Conservation (phyloP, 2,888 invertebrate genomes). For the Drosophila hamatofila region DNA sequence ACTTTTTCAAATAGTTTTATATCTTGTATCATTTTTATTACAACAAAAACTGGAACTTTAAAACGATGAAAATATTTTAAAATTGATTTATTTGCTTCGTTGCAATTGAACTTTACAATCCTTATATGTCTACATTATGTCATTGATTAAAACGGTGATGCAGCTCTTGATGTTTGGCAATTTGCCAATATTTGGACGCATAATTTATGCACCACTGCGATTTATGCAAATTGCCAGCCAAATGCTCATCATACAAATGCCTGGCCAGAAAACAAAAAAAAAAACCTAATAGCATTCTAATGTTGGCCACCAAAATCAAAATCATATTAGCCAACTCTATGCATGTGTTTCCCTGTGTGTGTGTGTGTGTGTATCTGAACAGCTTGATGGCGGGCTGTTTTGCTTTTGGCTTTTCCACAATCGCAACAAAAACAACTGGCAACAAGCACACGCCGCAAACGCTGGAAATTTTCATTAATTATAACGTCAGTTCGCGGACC, state of each 20-base stretch:
- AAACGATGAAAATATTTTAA: background rate
- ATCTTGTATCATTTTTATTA: too few relatives aligned
- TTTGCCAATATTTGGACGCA: slow-evolving; percentile 59
- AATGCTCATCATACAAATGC: slow-evolving; percentile 45
- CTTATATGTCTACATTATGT: slow-evolving; percentile 17
- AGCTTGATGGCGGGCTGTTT: slow-evolving; percentile 39
- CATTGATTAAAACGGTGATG: slow-evolving; percentile 49
- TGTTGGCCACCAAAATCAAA: slow-evolving; percentile 76
- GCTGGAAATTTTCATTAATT: slow-evolving; percentile 77
- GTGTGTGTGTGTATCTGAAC: background rate
- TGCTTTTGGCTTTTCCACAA: slow-evolving; percentile 56
- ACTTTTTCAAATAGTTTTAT: too few relatives aligned
- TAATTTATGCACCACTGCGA: slow-evolving; percentile 62
- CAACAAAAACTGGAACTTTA: background rate
- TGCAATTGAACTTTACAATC: background rate
- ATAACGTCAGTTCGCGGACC: slow-evolving; percentile 67
- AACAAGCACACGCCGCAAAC: slow-evolving; percentile 36
- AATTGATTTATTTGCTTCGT: background rate
- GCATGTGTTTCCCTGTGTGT: slow-evolving; percentile 8
- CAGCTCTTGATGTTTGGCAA: slow-evolving; percentile 52
- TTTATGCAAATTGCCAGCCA: slow-evolving; percentile 60
- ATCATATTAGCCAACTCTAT: slow-evolving; percentile 65
- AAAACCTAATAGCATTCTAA: slow-evolving; percentile 72
- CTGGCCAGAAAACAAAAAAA: slow-evolving; percentile 15
- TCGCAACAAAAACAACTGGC: slow-evolving; percentile 54